Evolutionary conservation across 2,888 invertebrate genomes (phyloP).

Genomic region (Diadegma fenestrale): DNA sequence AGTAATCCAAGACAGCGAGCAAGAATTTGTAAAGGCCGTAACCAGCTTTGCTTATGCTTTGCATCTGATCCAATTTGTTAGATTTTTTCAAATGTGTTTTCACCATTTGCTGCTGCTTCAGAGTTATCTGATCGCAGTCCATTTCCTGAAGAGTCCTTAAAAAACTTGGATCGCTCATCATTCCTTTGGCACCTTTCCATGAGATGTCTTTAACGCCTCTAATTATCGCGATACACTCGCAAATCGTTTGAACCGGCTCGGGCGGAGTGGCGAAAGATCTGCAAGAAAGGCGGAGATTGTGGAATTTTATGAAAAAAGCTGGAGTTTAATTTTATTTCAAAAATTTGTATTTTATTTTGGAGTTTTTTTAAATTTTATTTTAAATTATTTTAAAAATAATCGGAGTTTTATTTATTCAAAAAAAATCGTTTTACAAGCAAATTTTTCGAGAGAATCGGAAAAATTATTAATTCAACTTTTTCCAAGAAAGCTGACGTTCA

Average conservation of each 20-base stretch:
- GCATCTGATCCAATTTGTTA: constrained; percentile 93
- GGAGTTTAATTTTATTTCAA: too few relatives aligned
- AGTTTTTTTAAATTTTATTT: too few relatives aligned
- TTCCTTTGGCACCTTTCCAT: constrained; percentile 96
- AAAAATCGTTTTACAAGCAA: too few relatives aligned
- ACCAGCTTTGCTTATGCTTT: constrained; percentile 93
- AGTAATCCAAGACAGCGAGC: constrained; percentile 95
- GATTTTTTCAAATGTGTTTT: constrained; percentile 90
- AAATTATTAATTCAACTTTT: not conserved
- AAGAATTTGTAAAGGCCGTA: constrained; percentile 94
- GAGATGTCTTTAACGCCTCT: constrained; percentile 93
- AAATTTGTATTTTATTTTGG: too few relatives aligned
- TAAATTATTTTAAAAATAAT: too few relatives aligned
- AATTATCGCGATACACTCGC: constrained; percentile 95
- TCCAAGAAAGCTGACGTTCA: not conserved
- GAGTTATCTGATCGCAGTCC: constrained; percentile 92
- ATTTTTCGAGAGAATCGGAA: not conserved
- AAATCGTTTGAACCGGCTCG: constrained; percentile 94
- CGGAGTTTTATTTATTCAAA: too few relatives aligned
- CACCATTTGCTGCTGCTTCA: constrained; percentile 89
- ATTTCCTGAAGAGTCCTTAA: constrained; percentile 92
- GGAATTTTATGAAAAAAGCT: too few relatives aligned
- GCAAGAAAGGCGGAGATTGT: not conserved
- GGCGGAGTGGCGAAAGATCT: constrained; percentile 96
- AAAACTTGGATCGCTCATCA: constrained; percentile 97